Percentiles rank a stretch among this genome's conserved stretches.
phyloP scores from a whole-genome alignment of 2,888 invertebrate species.

The Coelinius sp. region DNA sequence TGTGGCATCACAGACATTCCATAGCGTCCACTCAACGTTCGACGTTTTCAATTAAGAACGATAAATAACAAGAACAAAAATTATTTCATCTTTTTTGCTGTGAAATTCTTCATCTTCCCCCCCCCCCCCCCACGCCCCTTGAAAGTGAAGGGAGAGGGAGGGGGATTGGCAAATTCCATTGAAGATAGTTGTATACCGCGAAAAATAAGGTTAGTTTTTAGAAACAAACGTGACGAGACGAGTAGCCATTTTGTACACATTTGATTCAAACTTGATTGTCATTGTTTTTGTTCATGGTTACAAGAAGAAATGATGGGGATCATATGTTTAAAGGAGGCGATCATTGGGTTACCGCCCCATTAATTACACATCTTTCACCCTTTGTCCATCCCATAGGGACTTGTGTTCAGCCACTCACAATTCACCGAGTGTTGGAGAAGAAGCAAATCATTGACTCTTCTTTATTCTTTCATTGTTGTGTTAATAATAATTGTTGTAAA shows the following conservation, averaged over 20 bases:
- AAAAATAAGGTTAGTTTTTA: conserved; percentile 61
- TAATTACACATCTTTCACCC: conserved; percentile 22
- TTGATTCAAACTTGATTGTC: neutral
- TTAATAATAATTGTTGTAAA: no score
- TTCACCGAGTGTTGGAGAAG: neutral
- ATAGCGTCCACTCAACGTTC: conserved; percentile 46
- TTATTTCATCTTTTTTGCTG: conserved; percentile 15
- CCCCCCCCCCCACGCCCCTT: no score
- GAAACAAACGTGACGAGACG: conserved; percentile 46
- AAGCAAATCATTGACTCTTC: neutral
- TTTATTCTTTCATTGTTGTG: neutral
- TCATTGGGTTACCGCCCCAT: conserved; percentile 16
- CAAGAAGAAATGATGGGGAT: conserved; percentile 18
- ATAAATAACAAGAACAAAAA: conserved; percentile 51
- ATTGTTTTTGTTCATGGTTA: conserved; percentile 1
- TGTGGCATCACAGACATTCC: conserved; percentile 43
- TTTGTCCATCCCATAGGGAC: conserved; percentile 21
- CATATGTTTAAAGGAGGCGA: conserved; percentile 20
- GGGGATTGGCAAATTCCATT: neutral
- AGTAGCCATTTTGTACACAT: conserved; percentile 10
- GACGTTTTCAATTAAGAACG: conserved; percentile 57
- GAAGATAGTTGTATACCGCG: conserved; percentile 49
- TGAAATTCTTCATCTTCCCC: neutral
- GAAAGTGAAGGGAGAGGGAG: no score
- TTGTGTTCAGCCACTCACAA: conserved; percentile 3